These are phyloP conservation scores for Rhinoderma darwinii DNA, from an alignment of 2,113 vertebrate species.

Conservation along the genomic window DNA sequence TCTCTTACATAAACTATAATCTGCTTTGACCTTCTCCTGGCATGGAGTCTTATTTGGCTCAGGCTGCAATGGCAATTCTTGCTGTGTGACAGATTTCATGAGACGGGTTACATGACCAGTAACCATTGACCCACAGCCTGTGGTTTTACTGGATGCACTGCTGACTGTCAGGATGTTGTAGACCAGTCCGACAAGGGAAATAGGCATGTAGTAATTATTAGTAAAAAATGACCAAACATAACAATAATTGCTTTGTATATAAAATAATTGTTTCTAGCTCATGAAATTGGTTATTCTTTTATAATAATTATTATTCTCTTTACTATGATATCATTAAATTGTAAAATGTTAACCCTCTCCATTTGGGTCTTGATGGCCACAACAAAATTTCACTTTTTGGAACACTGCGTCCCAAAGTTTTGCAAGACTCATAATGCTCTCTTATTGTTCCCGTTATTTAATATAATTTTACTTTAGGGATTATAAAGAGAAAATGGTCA, in stretches of 20 bases:
- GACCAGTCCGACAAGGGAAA: neutral
- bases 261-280: neutral
- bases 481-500: too few species aligned
- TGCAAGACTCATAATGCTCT: too few species aligned
- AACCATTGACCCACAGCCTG: neutral
- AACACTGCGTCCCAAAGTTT: too few species aligned
- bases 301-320: neutral
- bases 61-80: neutral
- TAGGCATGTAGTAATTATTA: neutral
- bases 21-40: constrained; percentile 1
- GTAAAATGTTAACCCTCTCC: too few species aligned
- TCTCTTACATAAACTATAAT: neutral
- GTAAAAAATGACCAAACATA: neutral
- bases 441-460: too few species aligned
- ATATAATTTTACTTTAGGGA: too few species aligned
- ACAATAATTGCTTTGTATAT: neutral
- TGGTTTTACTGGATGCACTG: neutral
- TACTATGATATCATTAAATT: neutral
- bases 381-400: too few species aligned
- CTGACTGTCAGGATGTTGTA: neutral
- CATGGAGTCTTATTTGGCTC: neutral
- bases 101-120: neutral
- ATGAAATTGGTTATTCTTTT: neutral
- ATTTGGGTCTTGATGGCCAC: too few species aligned
- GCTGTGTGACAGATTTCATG: neutral